Evolutionary conservation across 2,797 vertebrate genomes (phyloP).

Genomic region (Tiaroga cobitis): DNA sequence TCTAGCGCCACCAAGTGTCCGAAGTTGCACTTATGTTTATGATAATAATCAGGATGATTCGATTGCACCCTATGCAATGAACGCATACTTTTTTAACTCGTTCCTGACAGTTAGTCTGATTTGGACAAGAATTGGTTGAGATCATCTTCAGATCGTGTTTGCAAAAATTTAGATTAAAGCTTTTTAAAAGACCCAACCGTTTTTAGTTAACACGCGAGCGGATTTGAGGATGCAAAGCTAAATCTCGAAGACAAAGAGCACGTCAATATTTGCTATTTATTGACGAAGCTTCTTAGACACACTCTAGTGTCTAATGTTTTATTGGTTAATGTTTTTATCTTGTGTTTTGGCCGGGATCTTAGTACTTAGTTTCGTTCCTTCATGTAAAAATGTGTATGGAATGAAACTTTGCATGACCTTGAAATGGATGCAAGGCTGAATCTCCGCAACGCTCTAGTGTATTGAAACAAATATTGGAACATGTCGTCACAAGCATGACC

Average conservation of each 20-base stretch:
- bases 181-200: background rate
- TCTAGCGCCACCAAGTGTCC: background rate
- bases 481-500: background rate
- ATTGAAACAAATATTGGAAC: background rate
- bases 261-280: background rate
- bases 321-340: no score
- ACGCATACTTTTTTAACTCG: background rate
- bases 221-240: background rate
- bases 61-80: background rate
- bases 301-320: no score
- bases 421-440: background rate
- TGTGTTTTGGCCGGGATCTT: no score
- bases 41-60: background rate
- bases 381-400: no score
- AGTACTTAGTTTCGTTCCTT: no score
- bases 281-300: no score
- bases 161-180: accelerated
- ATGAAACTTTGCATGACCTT: no score
- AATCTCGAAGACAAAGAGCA: background rate
- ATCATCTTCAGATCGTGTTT: background rate
- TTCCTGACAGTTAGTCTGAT: background rate
- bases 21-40: background rate
- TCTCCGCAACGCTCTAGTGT: background rate
- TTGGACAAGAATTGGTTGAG: background rate
- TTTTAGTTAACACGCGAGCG: background rate